phyloP scores from a whole-genome alignment of 2,888 invertebrate species.

The Ophion costatus region DNA sequence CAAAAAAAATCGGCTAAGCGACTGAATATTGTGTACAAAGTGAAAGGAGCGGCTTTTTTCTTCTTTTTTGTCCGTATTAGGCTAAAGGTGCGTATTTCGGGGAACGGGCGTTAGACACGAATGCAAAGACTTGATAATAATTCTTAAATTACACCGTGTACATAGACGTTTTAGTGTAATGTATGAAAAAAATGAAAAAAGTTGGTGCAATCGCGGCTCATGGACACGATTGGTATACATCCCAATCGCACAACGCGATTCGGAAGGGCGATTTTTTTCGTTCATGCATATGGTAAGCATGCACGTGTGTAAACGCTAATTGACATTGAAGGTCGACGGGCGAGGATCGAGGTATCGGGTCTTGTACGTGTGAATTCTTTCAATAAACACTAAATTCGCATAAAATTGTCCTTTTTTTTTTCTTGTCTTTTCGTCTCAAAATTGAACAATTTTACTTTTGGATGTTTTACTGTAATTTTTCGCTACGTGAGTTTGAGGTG shows the following conservation, averaged over 20 bases:
- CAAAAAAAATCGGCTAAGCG: constrained; percentile 33
- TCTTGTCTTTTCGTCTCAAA: constrained; percentile 67
- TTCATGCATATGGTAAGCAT: constrained; percentile 21
- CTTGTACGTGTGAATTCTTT: constrained; percentile 60
- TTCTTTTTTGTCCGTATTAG: constrained; percentile 25
- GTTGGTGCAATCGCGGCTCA: constrained; percentile 36
- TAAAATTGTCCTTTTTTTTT: constrained; percentile 3
- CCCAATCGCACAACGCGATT: not conserved
- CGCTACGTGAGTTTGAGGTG: constrained; percentile 1
- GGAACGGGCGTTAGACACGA: constrained; percentile 44
- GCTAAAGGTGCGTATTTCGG: constrained; percentile 32
- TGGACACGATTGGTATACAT: not conserved
- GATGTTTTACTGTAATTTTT: constrained; percentile 44
- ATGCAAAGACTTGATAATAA: constrained; percentile 56
- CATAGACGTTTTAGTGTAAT: constrained; percentile 57
- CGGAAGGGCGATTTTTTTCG: not conserved
- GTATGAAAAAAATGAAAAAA: constrained; percentile 29
- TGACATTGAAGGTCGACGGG: constrained; percentile 17
- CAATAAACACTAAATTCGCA: constrained; percentile 63
- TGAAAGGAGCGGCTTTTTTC: constrained; percentile 30
- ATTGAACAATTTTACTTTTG: constrained; percentile 78
- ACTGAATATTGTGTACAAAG: constrained; percentile 66
- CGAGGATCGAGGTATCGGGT: constrained; percentile 10
- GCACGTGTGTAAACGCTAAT: constrained; percentile 13
- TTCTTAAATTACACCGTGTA: constrained; percentile 55